Evolutionary conservation across 2,797 vertebrate species (phyloP).

Genomic region (Sebastes minor): DNA sequence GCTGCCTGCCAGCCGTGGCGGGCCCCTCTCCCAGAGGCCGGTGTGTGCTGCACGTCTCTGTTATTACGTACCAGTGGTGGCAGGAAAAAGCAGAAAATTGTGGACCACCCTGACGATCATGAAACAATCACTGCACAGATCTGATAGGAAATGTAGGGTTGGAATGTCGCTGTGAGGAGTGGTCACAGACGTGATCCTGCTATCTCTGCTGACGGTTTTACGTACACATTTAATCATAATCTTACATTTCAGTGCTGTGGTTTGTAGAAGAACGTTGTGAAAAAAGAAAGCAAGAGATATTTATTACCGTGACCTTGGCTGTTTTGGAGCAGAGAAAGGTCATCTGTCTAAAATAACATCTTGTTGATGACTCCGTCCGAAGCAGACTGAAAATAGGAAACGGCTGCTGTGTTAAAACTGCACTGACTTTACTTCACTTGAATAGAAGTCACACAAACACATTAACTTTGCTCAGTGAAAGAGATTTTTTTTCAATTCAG

Average conservation of each 20-base stretch:
- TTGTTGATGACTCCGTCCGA: background rate
- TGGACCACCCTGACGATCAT: background rate
- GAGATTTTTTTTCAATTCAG: background rate
- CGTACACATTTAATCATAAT: background rate
- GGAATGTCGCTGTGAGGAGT: background rate
- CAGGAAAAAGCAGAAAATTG: background rate
- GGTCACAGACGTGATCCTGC: background rate
- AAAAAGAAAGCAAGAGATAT: background rate
- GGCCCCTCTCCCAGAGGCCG: slow-evolving; percentile 5
- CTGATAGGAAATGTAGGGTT: background rate
- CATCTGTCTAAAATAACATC: slow-evolving; percentile 24
- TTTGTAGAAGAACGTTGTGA: background rate
- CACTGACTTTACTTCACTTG: background rate
- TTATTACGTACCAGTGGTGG: background rate
- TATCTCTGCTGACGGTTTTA: background rate
- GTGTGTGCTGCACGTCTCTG: background rate
- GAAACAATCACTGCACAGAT: slow-evolving; percentile 23
- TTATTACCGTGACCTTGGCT: background rate
- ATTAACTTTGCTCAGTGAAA: background rate
- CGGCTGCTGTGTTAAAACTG: background rate
- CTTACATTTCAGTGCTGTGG: background rate
- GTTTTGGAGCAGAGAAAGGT: slow-evolving; percentile 10
- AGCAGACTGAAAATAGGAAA: slow-evolving; percentile 7
- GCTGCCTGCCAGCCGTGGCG: background rate
- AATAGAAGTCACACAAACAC: background rate